phyloP scores from a whole-genome alignment of 2,797 vertebrate species.

The Danionella dracula region DNA sequence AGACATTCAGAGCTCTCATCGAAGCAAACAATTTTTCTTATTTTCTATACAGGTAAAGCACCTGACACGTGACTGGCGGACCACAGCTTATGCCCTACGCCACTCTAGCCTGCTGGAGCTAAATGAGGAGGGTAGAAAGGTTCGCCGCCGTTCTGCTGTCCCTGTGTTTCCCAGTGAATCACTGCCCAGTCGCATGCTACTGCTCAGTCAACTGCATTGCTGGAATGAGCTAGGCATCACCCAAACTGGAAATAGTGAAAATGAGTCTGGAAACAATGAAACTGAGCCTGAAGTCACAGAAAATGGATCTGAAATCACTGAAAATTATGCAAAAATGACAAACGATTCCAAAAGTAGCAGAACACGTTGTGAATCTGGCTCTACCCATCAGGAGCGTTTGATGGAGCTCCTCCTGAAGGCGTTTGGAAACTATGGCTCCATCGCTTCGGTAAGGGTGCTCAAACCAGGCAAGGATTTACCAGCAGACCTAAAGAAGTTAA shows the following conservation, averaged over 20 bases:
- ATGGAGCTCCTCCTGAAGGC: constrained; percentile 90
- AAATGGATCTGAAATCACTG: too few relatives aligned
- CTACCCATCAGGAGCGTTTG: constrained; percentile 80
- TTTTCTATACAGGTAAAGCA: constrained; percentile 83
- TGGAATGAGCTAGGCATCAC: constrained; percentile 74
- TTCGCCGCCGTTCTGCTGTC: constrained; percentile 81
- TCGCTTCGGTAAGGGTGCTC: constrained; percentile 87
- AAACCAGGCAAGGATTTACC: constrained; percentile 90
- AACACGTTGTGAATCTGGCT: neutral
- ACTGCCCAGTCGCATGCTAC: constrained; percentile 89
- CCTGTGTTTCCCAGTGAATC: constrained; percentile 92
- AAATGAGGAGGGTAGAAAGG: constrained; percentile 88
- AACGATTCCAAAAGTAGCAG: too few relatives aligned
- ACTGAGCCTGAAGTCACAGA: too few relatives aligned
- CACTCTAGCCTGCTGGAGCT: constrained; percentile 84
- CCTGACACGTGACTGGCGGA: constrained; percentile 94
- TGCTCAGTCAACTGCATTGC: constrained; percentile 82
- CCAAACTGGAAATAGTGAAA: constrained; percentile 52
- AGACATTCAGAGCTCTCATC: too few relatives aligned
- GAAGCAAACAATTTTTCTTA: too few relatives aligned
- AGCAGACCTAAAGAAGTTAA: constrained; percentile 85
- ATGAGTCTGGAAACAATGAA: too few relatives aligned
- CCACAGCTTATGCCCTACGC: constrained; percentile 87
- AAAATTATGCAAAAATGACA: too few relatives aligned
- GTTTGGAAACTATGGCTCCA: constrained; percentile 83